phyloP scores from a whole-genome alignment of 2,797 vertebrate genomes.

The Microctenopoma steveboyesi region DNA sequence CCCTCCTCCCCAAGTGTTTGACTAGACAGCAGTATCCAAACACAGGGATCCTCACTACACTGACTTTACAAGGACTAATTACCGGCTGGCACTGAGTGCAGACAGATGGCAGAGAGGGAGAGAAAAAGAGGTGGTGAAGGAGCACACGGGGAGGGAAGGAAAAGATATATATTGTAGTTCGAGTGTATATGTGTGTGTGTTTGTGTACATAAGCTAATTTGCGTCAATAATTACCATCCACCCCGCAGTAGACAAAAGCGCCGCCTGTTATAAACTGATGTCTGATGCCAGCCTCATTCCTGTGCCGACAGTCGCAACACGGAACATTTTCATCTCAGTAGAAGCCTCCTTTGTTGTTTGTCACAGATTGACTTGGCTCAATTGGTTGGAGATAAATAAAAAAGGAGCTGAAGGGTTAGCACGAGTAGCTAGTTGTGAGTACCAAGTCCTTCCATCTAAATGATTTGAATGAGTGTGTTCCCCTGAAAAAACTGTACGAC shows the following conservation, averaged over 20 bases:
- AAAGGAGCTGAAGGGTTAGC: neutral
- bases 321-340: constrained; percentile 10
- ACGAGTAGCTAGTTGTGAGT: neutral
- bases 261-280: constrained; percentile 25
- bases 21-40: constrained; percentile 76
- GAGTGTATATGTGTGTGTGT: constrained; percentile 29
- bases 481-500: no score
- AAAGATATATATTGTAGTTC: constrained; percentile 38
- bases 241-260: constrained; percentile 36
- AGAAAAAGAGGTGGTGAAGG: constrained; percentile 34
- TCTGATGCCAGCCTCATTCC: constrained; percentile 28
- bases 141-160: constrained; percentile 29
- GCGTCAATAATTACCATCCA: constrained; percentile 59
- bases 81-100: constrained; percentile 71
- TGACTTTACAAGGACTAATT: constrained; percentile 78
- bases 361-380: constrained; percentile 3
- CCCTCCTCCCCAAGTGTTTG: constrained; percentile 52
- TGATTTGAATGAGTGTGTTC: neutral
- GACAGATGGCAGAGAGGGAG: constrained; percentile 69
- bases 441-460: constrained; percentile 5
- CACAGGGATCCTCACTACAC: constrained; percentile 74
- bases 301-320: constrained; percentile 17
- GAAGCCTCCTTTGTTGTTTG: neutral
- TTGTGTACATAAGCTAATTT: constrained; percentile 58
- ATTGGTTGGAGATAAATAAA: constrained; percentile 7